These are phyloP conservation scores for Penaeus monodon DNA, from an alignment of 2,888 invertebrate species.

Conservation along the genomic window DNA sequence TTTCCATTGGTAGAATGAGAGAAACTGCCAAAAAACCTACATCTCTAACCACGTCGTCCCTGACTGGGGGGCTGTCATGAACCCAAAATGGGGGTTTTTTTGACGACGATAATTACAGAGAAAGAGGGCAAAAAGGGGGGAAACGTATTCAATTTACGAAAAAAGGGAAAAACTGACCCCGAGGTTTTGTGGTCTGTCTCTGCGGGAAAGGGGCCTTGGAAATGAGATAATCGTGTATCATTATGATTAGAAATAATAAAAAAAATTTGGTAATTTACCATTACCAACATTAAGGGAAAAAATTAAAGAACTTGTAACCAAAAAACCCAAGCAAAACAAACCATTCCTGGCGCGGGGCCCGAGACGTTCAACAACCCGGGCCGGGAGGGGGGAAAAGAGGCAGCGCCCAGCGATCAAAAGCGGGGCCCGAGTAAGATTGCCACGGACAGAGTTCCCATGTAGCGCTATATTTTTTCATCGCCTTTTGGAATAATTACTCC, in stretches of 20 bases:
- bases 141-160: slow-evolving; percentile 36
- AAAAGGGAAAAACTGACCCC: slow-evolving; percentile 43
- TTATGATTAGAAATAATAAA: too few species aligned
- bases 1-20: background rate
- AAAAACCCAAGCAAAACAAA: too few species aligned
- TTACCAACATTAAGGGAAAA: too few species aligned
- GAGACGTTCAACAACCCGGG: too few species aligned
- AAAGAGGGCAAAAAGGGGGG: slow-evolving; percentile 26
- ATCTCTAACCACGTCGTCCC: slow-evolving; percentile 44
- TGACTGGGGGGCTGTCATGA: slow-evolving; percentile 31
- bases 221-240: too few species aligned
- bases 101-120: slow-evolving; percentile 53
- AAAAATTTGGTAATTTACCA: too few species aligned
- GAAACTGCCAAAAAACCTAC: slow-evolving; percentile 28
- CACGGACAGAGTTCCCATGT: slow-evolving; percentile 52
- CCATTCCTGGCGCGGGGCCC: too few species aligned
- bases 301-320: too few species aligned
- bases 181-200: slow-evolving; percentile 40
- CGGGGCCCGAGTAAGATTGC: slow-evolving; percentile 34
- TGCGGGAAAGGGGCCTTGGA: background rate
- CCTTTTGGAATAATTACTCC: slow-evolving; percentile 53
- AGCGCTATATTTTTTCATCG: slow-evolving; percentile 54
- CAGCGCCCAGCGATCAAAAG: slow-evolving; percentile 26
- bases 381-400: background rate
- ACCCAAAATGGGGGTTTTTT: slow-evolving; percentile 45